Base-by-base conservation (phyloP, 2,888 invertebrate species). In the Drosophila macrospina region DNA sequence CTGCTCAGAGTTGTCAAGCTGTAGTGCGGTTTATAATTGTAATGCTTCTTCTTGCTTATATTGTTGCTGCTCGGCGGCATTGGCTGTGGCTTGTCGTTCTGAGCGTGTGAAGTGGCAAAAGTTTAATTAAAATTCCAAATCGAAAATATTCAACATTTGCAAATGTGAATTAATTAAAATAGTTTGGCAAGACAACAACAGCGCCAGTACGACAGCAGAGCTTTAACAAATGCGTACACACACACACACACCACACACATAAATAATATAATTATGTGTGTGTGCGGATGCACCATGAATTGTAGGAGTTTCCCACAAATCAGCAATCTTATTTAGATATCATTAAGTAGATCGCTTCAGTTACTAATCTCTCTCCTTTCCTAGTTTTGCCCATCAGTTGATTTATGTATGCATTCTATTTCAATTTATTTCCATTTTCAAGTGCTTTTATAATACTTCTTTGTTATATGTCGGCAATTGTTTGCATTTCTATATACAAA, bases 151-250 rank as follows among this genome's bases (percentile, higher is more conserved):
- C 78, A 76, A 70, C 84, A 87, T 79, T 87, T 56, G 78, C 67
- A 75, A 86, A 82, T 89, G 80, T 65, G 78, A 89, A 89, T 86
- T 88, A 89, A 89, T 89, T 90, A 90, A 90, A 89, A 89, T 89
- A 89, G 90, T 89, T 89, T 76, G 28, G 41, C 69, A 55, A 68
- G 48, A 70, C 63, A 88, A 67, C 76, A 71, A 80, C 48, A 69
- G 48, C 52, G 63, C 59, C 52, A 68, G 30, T 11, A 20, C 24
- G 44, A 56, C 26, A 20, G 30, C 39, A n/a, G 37, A 48, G 32
- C 39, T 39, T 32, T 20, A 42, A 54, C 42, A 56, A 41, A 48
- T 50, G 45, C 36, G 32, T 41, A 66, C 47, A 63, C 26, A 56
- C 6, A 61, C 16, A 32, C 28, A 32, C 13, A 48, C 36, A 28